These are phyloP conservation scores for Beroe ovata DNA, from an alignment of 37 sponge, comb jelly and placozoan species.

Conservation along the genomic window DNA sequence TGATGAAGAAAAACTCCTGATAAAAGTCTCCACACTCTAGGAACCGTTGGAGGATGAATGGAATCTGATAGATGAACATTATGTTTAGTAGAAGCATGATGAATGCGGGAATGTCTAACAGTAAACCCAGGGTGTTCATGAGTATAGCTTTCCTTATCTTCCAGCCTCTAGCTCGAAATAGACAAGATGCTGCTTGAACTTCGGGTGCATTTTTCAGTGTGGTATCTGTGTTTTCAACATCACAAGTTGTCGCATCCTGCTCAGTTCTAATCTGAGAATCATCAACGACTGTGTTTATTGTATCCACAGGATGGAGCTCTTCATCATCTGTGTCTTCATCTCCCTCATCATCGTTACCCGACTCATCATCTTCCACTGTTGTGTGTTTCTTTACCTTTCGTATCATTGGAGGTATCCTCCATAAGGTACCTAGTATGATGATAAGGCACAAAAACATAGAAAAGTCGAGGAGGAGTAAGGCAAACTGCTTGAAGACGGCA, in stretches of 20 bases:
- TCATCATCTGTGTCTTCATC: constrained; percentile 50
- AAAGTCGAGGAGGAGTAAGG: constrained; percentile 20
- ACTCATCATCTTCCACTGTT: background rate
- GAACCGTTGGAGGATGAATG: constrained; percentile 29
- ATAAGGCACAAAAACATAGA: background rate
- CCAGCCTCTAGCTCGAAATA: constrained; percentile 50
- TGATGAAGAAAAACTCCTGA: constrained; percentile 58
- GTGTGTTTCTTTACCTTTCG: constrained; percentile 38
- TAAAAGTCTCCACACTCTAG: constrained; percentile 59
- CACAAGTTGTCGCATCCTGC: background rate
- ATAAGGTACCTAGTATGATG: background rate
- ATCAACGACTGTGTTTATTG: background rate
- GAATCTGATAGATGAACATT: constrained; percentile 40
- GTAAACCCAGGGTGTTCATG: constrained; percentile 1
- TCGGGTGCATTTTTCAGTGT: background rate
- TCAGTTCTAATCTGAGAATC: background rate
- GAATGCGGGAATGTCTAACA: constrained; percentile 33
- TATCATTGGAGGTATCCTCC: constrained; percentile 24
- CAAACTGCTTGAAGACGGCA: constrained; percentile 35
- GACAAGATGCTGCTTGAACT: background rate
- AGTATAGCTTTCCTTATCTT: constrained; percentile 33
- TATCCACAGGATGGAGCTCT: background rate
- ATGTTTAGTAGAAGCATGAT: background rate
- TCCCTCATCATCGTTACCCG: background rate
- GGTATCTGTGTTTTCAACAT: background rate